Evolutionary conservation across 2,113 vertebrate species (phyloP).

Genomic region (Amblyopsis rosae): DNA sequence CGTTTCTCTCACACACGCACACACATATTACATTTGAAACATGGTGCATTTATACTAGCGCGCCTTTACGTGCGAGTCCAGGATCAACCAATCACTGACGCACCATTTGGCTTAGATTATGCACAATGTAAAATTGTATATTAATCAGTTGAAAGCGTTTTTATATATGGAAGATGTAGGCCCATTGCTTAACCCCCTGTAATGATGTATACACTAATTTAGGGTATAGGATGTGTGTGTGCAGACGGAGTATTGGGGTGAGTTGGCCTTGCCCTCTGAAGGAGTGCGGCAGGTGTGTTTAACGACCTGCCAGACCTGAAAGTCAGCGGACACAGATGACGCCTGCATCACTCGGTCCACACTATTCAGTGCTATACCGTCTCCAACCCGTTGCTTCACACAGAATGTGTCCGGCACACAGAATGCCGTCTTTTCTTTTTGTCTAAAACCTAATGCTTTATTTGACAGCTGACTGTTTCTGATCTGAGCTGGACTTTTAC

Average conservation of each 20-base stretch:
- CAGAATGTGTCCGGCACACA: background rate
- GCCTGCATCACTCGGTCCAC: background rate
- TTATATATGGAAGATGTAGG: background rate
- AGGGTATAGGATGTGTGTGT: background rate
- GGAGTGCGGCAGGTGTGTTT: conserved; percentile 55
- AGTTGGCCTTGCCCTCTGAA: conserved; percentile 13
- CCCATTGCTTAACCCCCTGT: background rate
- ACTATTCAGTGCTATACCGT: background rate
- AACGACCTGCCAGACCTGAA: conserved; percentile 39
- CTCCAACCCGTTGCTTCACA: background rate
- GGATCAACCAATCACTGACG: background rate
- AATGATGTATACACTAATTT: background rate
- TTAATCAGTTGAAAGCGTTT: background rate
- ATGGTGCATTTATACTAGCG: background rate
- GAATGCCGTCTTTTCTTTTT: background rate
- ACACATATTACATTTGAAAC: conserved; percentile 20
- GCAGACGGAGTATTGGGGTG: conserved; percentile 28
- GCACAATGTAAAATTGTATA: background rate
- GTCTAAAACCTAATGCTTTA: background rate
- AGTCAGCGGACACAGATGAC: conserved; percentile 28
- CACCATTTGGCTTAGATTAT: background rate
- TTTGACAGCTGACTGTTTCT: background rate
- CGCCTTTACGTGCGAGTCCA: background rate
- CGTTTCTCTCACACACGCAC: background rate
- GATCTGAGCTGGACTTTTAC: background rate